Conservation (phyloP, 2,888 invertebrate genomes). For the Ophioninae sp. region DNA sequence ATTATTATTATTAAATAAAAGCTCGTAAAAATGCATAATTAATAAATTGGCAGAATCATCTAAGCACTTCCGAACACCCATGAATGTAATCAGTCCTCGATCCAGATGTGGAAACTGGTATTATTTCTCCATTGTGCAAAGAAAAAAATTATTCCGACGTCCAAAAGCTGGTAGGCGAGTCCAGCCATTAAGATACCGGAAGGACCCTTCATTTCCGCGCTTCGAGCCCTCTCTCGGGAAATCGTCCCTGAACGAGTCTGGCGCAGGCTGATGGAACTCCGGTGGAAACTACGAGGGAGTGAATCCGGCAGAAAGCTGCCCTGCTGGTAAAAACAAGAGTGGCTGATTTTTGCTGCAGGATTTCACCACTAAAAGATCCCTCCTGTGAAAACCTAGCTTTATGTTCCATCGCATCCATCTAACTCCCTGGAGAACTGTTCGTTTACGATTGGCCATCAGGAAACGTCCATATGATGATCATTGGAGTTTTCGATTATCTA, state of each 20-base stretch:
- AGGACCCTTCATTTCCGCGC: constrained; percentile 69
- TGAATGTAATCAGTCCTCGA: neutral
- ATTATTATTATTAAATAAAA: no score
- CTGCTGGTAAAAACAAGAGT: constrained; percentile 33
- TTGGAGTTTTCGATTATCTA: constrained; percentile 3
- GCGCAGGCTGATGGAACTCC: constrained; percentile 7
- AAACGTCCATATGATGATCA: constrained; percentile 10
- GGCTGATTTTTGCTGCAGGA: constrained; percentile 30
- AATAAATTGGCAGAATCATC: neutral
- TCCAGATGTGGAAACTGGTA: neutral
- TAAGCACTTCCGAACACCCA: neutral
- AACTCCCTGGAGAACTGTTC: constrained; percentile 15
- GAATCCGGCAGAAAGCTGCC: constrained; percentile 29
- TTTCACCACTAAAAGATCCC: constrained; percentile 15
- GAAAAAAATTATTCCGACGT: constrained; percentile 13
- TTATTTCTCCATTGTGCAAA: constrained; percentile 19
- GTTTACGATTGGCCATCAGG: constrained; percentile 30
- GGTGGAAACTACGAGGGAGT: constrained; percentile 32
- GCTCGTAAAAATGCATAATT: neutral
- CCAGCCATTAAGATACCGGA: constrained; percentile 67
- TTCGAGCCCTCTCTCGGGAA: constrained; percentile 58
- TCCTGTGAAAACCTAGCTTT: constrained; percentile 3
- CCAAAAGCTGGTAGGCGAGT: constrained; percentile 55
- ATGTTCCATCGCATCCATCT: constrained; percentile 18
- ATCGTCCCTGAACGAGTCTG: constrained; percentile 17